Evolutionary conservation across 2,113 vertebrate genomes (phyloP).

Genomic region (Heteronetta atricapilla): DNA sequence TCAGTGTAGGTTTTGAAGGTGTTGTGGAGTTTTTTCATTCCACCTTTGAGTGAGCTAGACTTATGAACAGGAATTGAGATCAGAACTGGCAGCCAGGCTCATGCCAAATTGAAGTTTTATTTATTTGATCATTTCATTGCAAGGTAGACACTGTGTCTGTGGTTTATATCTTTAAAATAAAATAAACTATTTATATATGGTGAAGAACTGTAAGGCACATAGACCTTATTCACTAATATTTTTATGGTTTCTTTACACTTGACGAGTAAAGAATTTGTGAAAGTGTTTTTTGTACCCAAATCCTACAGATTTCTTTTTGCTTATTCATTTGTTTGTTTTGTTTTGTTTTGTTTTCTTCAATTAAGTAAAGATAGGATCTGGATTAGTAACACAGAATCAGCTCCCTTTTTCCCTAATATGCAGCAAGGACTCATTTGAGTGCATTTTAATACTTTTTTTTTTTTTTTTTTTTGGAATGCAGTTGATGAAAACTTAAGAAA

Average conservation of each 20-base stretch:
- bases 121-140: conserved; percentile 78
- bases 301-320: conserved; percentile 40
- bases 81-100: conserved; percentile 64
- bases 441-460: background rate
- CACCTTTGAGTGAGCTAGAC: conserved; percentile 13
- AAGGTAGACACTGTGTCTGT: conserved; percentile 79
- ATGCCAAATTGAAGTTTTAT: conserved; percentile 78
- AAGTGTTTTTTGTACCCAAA: conserved; percentile 58
- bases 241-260: conserved; percentile 78
- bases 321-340: background rate
- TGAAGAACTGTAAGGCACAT: conserved; percentile 66
- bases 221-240: conserved; percentile 76
- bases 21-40: conserved; percentile 35
- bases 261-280: conserved; percentile 67
- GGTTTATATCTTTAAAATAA: conserved; percentile 79
- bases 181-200: conserved; percentile 72
- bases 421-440: background rate
- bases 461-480: background rate
- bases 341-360: background rate
- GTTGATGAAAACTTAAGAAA: conserved; percentile 34
- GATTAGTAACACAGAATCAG: background rate
- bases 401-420: background rate
- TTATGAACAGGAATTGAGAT: conserved; percentile 68
- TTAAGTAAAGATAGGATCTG: conserved; percentile 14
- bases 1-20: background rate